Percentiles rank a stretch among this genome's conserved stretches.
Conservation (phyloP, 2,797 vertebrate species). For the Coccyzus lansbergi region DNA sequence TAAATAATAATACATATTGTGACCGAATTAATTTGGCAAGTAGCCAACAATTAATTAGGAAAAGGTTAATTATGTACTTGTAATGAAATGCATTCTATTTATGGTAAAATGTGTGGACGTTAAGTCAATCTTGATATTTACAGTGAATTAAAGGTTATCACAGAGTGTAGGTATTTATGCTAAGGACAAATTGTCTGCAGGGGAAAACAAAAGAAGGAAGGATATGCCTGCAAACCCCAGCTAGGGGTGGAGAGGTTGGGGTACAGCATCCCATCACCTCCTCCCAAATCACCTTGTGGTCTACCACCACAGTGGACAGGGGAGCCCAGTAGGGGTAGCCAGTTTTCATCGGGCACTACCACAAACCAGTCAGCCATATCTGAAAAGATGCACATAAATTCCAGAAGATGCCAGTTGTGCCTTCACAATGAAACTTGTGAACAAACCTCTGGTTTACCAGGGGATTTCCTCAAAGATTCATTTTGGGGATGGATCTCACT, state of each 20-base stretch:
- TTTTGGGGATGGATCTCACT: slow-evolving; percentile 2
- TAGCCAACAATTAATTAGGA: slow-evolving; percentile 61
- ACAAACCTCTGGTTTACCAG: neutral
- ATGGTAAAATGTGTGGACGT: slow-evolving; percentile 51
- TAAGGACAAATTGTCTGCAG: neutral
- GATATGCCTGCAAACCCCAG: neutral
- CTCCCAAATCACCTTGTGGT: neutral
- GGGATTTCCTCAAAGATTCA: neutral
- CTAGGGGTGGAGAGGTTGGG: neutral
- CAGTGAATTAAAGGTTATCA: slow-evolving; percentile 33
- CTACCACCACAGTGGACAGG: rapidly evolving
- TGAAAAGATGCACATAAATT: neutral
- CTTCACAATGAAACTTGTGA: neutral
- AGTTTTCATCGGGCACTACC: neutral
- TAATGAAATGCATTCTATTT: slow-evolving; percentile 62
- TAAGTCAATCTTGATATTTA: slow-evolving; percentile 55
- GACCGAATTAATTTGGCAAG: slow-evolving; percentile 60
- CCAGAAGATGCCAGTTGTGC: neutral
- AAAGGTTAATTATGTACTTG: slow-evolving; percentile 68
- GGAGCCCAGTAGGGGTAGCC: neutral
- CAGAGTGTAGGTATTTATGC: neutral
- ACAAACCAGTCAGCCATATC: neutral
- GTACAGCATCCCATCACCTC: neutral
- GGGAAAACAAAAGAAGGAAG: neutral
- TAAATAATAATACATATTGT: slow-evolving; percentile 60